Percentiles rank a stretch among this genome's conserved stretches.
These are phyloP conservation scores for Vombatus ursinus DNA, from an alignment of 2,113 vertebrate genomes.

Conservation along the genomic window DNA sequence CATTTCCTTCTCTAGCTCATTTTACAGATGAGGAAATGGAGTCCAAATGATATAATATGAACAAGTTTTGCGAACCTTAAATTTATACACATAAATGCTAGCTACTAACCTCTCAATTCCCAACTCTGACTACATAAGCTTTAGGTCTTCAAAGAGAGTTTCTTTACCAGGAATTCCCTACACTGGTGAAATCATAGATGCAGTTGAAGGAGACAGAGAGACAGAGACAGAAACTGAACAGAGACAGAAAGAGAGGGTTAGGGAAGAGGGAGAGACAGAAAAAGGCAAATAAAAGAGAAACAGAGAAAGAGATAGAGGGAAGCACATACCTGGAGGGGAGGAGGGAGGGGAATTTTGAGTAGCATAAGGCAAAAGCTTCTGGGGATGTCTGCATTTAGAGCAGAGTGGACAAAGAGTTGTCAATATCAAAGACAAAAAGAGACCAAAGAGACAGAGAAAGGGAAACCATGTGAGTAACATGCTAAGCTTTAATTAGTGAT, in stretches of 20 bases:
- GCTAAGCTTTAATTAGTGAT: background rate
- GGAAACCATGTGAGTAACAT: background rate
- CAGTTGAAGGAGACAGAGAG: background rate
- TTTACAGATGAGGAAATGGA: no score
- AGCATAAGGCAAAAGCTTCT: background rate
- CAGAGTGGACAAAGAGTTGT: background rate
- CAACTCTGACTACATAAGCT: background rate
- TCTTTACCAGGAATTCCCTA: background rate
- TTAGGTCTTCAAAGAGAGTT: background rate
- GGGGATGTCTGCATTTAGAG: background rate
- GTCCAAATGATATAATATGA: background rate
- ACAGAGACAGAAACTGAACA: no score
- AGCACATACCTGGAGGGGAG: no score
- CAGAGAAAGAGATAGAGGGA: no score
- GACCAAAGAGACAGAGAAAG: background rate
- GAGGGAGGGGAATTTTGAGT: no score
- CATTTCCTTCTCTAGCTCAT: no score
- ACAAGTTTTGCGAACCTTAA: background rate
- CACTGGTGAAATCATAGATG: background rate
- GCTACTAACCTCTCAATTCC: background rate
- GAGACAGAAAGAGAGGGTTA: background rate
- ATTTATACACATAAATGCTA: background rate
- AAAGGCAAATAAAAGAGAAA: no score
- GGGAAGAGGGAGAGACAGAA: background rate
- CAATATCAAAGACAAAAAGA: background rate